These are phyloP conservation scores for Vireo altiloquus DNA, from an alignment of 2,113 vertebrate genomes.

Conservation along the genomic window DNA sequence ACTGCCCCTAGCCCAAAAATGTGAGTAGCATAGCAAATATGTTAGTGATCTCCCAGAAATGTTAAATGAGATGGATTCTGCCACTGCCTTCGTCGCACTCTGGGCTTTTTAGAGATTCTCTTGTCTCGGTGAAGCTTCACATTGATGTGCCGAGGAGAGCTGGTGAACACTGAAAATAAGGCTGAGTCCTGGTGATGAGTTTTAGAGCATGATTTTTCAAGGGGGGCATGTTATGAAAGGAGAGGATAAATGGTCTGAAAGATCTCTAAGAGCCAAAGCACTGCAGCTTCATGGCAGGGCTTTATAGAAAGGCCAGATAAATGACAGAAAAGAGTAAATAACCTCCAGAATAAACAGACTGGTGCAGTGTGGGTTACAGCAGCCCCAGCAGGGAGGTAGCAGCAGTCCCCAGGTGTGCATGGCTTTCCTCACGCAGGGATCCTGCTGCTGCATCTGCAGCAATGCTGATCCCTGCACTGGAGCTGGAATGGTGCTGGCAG, in stretches of 20 bases:
- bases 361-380: neutral
- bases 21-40: conserved; percentile 8
- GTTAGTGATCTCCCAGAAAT: conserved; percentile 27
- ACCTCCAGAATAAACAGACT: neutral
- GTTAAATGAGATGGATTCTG: conserved; percentile 36
- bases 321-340: neutral
- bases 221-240: neutral
- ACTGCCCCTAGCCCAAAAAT: conserved; percentile 15
- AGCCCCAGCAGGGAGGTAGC: neutral
- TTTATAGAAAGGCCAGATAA: neutral
- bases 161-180: neutral
- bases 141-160: neutral
- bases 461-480: neutral
- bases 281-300: neutral
- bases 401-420: neutral
- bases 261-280: neutral
- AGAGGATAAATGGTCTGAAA: neutral
- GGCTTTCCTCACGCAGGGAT: neutral
- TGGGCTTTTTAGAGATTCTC: neutral
- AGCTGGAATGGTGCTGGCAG: neutral
- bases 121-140: neutral
- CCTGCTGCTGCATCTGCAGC: neutral
- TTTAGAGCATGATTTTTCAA: neutral
- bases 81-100: neutral
- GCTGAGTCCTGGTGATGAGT: neutral